Evolutionary conservation across 2,113 vertebrate species (phyloP).

Genomic region (Nycticebus coucang): DNA sequence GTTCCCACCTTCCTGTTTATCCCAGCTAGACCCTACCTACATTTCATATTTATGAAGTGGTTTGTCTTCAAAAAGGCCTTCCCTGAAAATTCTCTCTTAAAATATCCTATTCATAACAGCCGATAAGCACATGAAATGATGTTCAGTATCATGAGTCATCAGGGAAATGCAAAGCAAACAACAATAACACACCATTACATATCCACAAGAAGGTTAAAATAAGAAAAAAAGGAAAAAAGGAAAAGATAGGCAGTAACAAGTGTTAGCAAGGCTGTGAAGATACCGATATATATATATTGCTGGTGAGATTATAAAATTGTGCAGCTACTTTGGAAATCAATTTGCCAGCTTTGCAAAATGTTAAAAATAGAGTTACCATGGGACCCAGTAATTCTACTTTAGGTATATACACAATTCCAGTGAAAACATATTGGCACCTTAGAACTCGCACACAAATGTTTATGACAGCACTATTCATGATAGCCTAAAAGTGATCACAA

Average conservation of each 20-base stretch:
- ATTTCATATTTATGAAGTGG: constrained; percentile 4
- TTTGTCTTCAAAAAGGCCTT: neutral
- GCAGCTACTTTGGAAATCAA: neutral
- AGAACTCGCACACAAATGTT: neutral
- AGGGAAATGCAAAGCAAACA: neutral
- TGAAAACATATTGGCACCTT: neutral
- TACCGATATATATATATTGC: neutral
- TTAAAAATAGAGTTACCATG: neutral
- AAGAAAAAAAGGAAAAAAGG: neutral
- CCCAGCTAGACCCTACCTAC: neutral
- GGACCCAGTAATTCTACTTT: neutral
- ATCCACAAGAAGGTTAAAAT: neutral
- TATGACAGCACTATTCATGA: neutral
- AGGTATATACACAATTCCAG: neutral
- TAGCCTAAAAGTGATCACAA: neutral
- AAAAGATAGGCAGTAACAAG: neutral
- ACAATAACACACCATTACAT: neutral
- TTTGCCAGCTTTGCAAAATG: neutral
- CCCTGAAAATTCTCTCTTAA: neutral
- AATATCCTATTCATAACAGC: neutral
- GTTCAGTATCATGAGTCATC: neutral
- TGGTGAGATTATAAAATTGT: neutral
- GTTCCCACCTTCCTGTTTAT: neutral
- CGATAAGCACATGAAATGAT: neutral
- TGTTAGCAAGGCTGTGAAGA: neutral